phyloP scores from a whole-genome alignment of 2,888 invertebrate genomes.

The Limnephilus marmoratus region DNA sequence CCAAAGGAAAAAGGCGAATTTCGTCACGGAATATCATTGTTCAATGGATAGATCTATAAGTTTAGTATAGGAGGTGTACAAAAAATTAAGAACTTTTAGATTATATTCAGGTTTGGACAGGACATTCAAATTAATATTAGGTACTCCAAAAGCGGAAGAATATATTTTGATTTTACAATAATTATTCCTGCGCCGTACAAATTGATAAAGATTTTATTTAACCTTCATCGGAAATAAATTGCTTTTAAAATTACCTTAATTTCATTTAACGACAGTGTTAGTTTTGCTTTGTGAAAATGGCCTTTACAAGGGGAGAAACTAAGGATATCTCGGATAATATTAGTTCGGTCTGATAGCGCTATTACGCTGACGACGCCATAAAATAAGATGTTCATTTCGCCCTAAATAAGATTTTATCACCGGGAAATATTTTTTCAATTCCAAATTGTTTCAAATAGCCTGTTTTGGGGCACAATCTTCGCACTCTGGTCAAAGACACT shows the following conservation, averaged over 20 bases:
- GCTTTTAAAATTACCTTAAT: constrained; percentile 31
- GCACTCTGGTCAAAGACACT: background rate
- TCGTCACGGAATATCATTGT: background rate
- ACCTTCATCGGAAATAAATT: constrained; percentile 4
- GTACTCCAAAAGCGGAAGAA: background rate
- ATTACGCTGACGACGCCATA: constrained; percentile 28
- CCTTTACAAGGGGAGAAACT: background rate
- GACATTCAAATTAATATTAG: background rate
- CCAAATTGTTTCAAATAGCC: background rate
- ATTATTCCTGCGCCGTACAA: background rate
- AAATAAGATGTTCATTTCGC: constrained; percentile 39
- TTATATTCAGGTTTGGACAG: background rate
- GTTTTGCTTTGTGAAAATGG: constrained; percentile 18
- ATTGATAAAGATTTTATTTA: background rate
- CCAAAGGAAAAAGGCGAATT: background rate
- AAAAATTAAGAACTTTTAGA: background rate
- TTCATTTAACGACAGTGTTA: constrained; percentile 29
- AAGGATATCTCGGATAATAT: constrained; percentile 25
- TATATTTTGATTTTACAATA: background rate
- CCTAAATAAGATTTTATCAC: constrained; percentile 40
- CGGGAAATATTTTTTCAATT: constrained; percentile 5
- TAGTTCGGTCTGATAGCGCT: constrained; percentile 25
- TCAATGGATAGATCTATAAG: background rate
- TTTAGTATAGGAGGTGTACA: background rate
- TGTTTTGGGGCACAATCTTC: background rate